phyloP scores from a whole-genome alignment of 2,797 vertebrate genomes.

The Adelosebastes latens region DNA sequence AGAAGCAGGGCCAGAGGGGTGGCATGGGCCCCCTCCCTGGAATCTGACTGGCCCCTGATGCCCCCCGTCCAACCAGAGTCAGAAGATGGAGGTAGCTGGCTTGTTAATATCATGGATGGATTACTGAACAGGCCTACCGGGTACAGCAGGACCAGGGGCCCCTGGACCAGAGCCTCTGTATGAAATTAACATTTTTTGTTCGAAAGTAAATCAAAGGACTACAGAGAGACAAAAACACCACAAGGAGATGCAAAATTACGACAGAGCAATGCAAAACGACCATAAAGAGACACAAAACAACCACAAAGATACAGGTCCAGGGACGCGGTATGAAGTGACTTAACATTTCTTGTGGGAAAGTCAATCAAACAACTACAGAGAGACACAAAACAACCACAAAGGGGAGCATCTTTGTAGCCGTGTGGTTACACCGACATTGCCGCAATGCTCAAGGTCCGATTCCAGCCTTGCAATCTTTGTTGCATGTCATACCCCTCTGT shows the following conservation, averaged over 20 bases:
- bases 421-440: neutral
- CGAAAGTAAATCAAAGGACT: neutral
- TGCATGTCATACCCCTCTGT: neutral
- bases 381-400: neutral
- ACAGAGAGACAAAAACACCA: neutral
- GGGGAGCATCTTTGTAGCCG: neutral
- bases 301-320: too few species aligned
- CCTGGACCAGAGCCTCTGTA: neutral
- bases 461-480: neutral
- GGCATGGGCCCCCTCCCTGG: neutral
- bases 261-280: neutral
- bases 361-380: too few species aligned
- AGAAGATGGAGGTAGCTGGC: neutral
- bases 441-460: neutral
- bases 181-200: neutral
- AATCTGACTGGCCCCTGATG: neutral
- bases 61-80: neutral
- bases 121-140: neutral
- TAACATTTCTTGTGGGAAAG: too few species aligned
- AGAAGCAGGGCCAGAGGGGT: neutral
- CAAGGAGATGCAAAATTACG: neutral
- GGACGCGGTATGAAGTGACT: too few species aligned
- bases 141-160: neutral
- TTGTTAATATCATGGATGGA: conserved; percentile 3
- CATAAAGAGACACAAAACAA: too few species aligned